Percentiles rank a stretch among this genome's conserved stretches.
phyloP scores from a whole-genome alignment of 2,113 vertebrate genomes.

The Numida meleagris region DNA sequence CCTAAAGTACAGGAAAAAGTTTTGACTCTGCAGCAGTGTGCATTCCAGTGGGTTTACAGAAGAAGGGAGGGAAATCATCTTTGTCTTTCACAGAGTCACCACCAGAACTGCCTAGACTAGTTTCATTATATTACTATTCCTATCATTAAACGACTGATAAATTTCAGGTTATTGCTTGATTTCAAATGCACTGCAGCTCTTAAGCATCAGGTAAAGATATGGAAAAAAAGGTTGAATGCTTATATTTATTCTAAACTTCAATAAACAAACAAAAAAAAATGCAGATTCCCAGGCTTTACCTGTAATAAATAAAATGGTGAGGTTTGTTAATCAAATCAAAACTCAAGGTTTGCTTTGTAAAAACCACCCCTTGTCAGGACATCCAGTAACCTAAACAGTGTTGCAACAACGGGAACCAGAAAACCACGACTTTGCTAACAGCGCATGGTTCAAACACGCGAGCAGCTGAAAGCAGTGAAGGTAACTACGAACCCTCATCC shows the following conservation, averaged over 20 bases:
- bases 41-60: background rate
- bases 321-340: too few species aligned
- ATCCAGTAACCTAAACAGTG: too few species aligned
- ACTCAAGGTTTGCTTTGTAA: too few species aligned
- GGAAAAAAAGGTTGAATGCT: background rate
- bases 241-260: background rate
- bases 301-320: too few species aligned
- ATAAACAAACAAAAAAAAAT: background rate
- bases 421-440: too few species aligned
- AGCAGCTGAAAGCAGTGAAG: too few species aligned
- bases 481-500: too few species aligned
- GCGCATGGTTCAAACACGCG: too few species aligned
- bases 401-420: too few species aligned
- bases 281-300: background rate
- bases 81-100: background rate
- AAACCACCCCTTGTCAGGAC: too few species aligned
- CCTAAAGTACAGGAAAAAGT: background rate
- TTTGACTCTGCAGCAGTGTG: background rate
- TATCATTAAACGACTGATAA: background rate
- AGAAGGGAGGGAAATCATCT: background rate
- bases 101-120: background rate
- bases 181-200: background rate
- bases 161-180: background rate
- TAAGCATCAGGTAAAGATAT: background rate
- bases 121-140: background rate